Evolutionary conservation across 2,113 vertebrate species (phyloP), one percentile per base, ranked within the genome.

Genomic region (Pandion haliaetus): DNA sequence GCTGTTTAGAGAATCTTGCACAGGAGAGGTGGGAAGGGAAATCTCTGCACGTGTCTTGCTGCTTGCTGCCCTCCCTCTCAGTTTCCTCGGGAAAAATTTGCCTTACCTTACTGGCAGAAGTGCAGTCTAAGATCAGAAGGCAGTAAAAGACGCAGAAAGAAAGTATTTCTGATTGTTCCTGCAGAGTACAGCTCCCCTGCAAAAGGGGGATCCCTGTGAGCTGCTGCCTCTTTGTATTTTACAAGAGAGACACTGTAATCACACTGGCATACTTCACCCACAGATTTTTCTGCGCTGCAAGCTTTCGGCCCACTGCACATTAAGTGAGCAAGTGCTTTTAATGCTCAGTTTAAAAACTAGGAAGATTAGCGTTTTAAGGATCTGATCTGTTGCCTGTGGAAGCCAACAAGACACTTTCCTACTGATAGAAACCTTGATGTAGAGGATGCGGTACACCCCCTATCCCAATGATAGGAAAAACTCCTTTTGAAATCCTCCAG

Each of bases 261-360:
- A 62, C 76, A 52, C n/a, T 84, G 77, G 82, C 83, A 95, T 69
- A 72, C 61, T 10, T 95, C 92, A 91, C 94, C 92, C 97, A 95
- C 90, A 1, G 88, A 42, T 54, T 66, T 8, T 20, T 71, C 52
- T 76, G 44, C 2, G 29, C 83, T 88, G 72, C 55, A 65, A 57
- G 90, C 90, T 84, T 78, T 84, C 92, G 90, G 86, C 88, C 82
- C 79, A 71, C 94, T 55, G 76, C 58, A 67, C 34, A 26, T 24
- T 12, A 94, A 86, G 47, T 9, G 9, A 81, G 54, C 44, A 57
- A 91, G 55, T 0, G 2, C 62, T 80, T 49, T 55, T 17, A 82
- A 42, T 5, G 45, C 45, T 94, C 79, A 12, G 34, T 62, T 76
- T 61, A 71, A 88, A 86, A 79, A 24, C 1, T 23, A 66, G 52